Percentiles rank a stretch among this genome's conserved stretches.
phyloP scores from a whole-genome alignment of 2,113 vertebrate genomes.

The Sardina pilchardus region DNA sequence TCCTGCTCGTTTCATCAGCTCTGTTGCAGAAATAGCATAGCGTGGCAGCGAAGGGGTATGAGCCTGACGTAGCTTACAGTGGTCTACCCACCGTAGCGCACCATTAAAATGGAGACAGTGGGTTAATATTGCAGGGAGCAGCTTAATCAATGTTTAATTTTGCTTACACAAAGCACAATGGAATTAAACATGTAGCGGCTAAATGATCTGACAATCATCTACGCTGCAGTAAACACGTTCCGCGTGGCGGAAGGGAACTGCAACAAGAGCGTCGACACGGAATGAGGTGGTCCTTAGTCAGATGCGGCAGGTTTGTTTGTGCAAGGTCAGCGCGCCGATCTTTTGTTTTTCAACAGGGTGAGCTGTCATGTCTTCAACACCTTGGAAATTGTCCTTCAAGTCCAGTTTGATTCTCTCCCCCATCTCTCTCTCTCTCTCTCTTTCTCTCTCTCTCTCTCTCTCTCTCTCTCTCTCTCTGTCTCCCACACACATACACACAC shows the following conservation, averaged over 20 bases:
- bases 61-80: background rate
- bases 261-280: background rate
- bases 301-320: background rate
- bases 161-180: background rate
- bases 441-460: background rate
- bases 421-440: background rate
- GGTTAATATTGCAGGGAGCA: background rate
- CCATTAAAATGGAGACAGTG: background rate
- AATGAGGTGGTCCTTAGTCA: background rate
- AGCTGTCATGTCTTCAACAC: constrained; percentile 13
- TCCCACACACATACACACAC: background rate
- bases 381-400: background rate
- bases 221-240: background rate
- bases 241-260: background rate
- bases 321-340: background rate
- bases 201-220: background rate
- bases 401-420: background rate
- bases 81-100: background rate
- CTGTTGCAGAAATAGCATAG: background rate
- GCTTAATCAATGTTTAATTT: background rate
- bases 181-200: background rate
- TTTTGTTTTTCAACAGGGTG: background rate
- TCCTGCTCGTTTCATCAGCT: background rate
- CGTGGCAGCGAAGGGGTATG: background rate
- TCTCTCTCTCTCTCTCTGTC: background rate